Percentiles rank a stretch among this genome's conserved stretches.
These are phyloP conservation scores for Rhagonycha lutea DNA, from an alignment of 2,888 invertebrate genomes.

Conservation along the genomic window DNA sequence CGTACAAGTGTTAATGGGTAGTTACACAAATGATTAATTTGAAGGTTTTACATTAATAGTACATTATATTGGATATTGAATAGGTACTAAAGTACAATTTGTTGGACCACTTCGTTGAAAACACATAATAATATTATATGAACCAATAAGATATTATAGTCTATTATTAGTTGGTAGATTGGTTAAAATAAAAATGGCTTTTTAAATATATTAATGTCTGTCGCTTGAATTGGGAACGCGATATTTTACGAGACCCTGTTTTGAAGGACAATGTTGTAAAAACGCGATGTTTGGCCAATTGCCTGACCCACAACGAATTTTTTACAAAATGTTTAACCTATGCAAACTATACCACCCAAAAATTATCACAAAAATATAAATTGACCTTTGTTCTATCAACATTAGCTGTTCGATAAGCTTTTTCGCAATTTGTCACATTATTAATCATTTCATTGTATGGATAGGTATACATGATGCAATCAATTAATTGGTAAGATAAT, in stretches of 20 bases:
- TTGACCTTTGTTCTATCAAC: neutral
- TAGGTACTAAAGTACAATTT: neutral
- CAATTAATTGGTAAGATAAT: neutral
- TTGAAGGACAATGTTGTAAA: neutral
- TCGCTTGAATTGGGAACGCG: neutral
- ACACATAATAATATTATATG: neutral
- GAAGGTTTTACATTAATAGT: neutral
- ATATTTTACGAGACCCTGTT: neutral
- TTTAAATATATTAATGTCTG: neutral
- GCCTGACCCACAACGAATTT: neutral
- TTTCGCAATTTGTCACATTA: neutral
- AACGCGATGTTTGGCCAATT: neutral
- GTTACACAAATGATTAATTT: neutral
- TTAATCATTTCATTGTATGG: neutral
- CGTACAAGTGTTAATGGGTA: neutral
- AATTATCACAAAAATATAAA: neutral
- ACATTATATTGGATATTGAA: neutral
- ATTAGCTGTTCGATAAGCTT: neutral
- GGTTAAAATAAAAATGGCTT: neutral
- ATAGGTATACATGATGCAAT: neutral
- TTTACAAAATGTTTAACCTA: neutral
- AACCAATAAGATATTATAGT: neutral
- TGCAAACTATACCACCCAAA: neutral
- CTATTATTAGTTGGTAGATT: neutral
- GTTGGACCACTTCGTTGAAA: neutral